Evolutionary conservation across 53 echinoderm and acorn worm species (phyloP).

Genomic region (Crossaster papposus): DNA sequence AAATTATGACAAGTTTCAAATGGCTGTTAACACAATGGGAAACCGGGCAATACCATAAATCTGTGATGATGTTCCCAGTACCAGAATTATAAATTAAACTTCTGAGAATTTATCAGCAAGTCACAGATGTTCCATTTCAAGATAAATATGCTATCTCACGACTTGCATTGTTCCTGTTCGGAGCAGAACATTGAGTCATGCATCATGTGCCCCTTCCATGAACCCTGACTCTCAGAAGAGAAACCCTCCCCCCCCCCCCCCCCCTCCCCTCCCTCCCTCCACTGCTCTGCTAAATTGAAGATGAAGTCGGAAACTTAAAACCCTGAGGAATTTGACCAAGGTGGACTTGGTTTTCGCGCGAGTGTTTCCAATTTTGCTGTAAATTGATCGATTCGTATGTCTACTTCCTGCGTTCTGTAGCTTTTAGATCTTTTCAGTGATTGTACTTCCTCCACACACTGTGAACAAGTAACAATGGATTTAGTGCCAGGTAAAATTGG

Average conservation of each 20-base stretch:
- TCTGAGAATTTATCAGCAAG: not conserved
- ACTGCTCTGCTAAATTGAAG: not conserved
- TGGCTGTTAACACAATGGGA: not conserved
- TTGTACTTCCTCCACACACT: not conserved
- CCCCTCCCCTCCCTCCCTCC: too few relatives aligned
- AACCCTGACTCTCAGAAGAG: not conserved
- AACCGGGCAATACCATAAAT: not conserved
- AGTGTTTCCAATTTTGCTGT: not conserved
- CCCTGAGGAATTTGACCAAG: not conserved
- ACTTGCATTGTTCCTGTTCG: not conserved
- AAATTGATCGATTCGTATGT: not conserved
- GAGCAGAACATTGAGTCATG: constrained; percentile 5
- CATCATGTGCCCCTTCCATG: constrained; percentile 1
- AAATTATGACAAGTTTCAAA: not conserved
- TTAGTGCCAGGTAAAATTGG: too few relatives aligned
- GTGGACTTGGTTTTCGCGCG: not conserved
- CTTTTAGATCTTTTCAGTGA: not conserved
- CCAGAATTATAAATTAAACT: not conserved
- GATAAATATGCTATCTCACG: not conserved
- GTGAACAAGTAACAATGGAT: too few relatives aligned
- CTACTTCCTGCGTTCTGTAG: not conserved
- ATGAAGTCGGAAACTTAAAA: not conserved
- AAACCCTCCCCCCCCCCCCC: too few relatives aligned
- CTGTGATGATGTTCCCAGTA: not conserved
- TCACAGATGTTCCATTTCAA: constrained; percentile 2